Conservation (phyloP, 1,140 invertebrate species). For the Aphelinus certus region DNA sequence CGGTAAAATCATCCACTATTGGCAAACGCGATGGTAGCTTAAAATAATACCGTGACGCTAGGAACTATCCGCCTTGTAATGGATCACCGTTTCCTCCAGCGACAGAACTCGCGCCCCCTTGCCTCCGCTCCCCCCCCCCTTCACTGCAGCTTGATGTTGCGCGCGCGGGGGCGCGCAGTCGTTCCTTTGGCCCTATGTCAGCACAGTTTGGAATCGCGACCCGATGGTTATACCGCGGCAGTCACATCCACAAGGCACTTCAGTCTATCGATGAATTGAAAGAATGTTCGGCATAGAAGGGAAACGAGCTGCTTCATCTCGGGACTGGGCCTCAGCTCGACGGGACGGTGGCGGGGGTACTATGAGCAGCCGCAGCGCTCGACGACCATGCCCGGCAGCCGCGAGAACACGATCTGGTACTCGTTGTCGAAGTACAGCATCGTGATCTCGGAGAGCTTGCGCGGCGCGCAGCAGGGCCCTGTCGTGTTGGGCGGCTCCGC, state of each 20-base stretch:
- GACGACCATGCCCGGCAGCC: slow-evolving; percentile 92
- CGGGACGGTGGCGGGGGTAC: slow-evolving; percentile 40
- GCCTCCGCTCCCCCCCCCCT: too few species aligned
- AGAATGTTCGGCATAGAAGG: slow-evolving; percentile 17
- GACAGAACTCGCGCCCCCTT: too few species aligned
- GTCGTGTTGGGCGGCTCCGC: slow-evolving; percentile 75
- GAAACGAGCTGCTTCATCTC: not conserved
- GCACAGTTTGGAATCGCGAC: too few species aligned
- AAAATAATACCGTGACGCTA: slow-evolving; percentile 65
- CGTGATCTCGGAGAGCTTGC: slow-evolving; percentile 87
- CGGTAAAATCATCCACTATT: not conserved
- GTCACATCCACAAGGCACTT: slow-evolving; percentile 48
- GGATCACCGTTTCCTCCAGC: slow-evolving; percentile 31
- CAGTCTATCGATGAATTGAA: slow-evolving; percentile 50
- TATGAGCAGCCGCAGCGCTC: slow-evolving; percentile 93
- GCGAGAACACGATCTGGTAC: slow-evolving; percentile 87
- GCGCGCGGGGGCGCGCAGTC: too few species aligned
- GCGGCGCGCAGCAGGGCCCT: slow-evolving; percentile 89
- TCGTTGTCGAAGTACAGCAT: slow-evolving; percentile 94
- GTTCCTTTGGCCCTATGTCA: too few species aligned
- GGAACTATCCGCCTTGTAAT: slow-evolving; percentile 62
- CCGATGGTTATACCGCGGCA: slow-evolving; percentile 27
- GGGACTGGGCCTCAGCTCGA: too few species aligned
- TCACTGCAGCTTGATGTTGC: slow-evolving; percentile 25
- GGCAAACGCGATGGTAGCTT: slow-evolving; percentile 60